phyloP scores from a whole-genome alignment of 2,797 vertebrate species.

The Hippoglossus hippoglossus region DNA sequence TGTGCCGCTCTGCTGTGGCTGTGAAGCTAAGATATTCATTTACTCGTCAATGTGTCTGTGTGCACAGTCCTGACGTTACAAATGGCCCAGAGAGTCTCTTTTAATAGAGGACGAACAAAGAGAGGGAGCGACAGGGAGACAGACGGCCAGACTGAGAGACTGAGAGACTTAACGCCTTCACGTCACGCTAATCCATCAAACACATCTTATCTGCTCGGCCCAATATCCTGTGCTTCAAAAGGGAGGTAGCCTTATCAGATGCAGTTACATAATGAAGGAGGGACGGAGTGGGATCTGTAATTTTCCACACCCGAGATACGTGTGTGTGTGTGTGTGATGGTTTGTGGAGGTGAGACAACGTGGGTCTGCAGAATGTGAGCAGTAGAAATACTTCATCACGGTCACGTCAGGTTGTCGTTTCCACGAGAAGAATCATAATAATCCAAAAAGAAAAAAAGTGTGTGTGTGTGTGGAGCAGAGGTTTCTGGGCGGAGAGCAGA shows the following conservation, averaged over 20 bases:
- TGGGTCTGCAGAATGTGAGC: background rate
- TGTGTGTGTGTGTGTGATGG: background rate
- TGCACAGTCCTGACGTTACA: slow-evolving; percentile 37
- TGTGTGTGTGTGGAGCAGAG: slow-evolving; percentile 6
- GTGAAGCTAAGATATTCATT: slow-evolving; percentile 52
- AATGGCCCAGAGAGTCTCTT: slow-evolving; percentile 59
- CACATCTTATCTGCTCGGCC: slow-evolving; percentile 70
- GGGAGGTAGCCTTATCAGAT: slow-evolving; percentile 65
- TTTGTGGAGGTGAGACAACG: background rate
- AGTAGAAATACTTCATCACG: background rate
- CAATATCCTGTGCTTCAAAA: slow-evolving; percentile 74
- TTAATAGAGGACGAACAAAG: slow-evolving; percentile 67
- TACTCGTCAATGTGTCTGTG: slow-evolving; percentile 56
- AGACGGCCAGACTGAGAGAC: slow-evolving; percentile 47
- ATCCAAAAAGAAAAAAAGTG: slow-evolving; percentile 27
- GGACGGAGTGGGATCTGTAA: slow-evolving; percentile 26
- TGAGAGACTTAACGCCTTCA: slow-evolving; percentile 62
- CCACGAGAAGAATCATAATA: slow-evolving; percentile 18
- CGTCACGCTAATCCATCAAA: slow-evolving; percentile 68
- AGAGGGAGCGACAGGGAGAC: slow-evolving; percentile 39
- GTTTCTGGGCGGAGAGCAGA: slow-evolving; percentile 41
- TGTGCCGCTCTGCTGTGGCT: slow-evolving; percentile 25
- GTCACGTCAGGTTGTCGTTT: slow-evolving; percentile 16
- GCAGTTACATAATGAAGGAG: slow-evolving; percentile 62
- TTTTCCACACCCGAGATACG: background rate